Evolutionary conservation across 2,888 invertebrate species (phyloP), one percentile per base, ranked within the genome.

Genomic region (Ommatoiulus sabulosus): DNA sequence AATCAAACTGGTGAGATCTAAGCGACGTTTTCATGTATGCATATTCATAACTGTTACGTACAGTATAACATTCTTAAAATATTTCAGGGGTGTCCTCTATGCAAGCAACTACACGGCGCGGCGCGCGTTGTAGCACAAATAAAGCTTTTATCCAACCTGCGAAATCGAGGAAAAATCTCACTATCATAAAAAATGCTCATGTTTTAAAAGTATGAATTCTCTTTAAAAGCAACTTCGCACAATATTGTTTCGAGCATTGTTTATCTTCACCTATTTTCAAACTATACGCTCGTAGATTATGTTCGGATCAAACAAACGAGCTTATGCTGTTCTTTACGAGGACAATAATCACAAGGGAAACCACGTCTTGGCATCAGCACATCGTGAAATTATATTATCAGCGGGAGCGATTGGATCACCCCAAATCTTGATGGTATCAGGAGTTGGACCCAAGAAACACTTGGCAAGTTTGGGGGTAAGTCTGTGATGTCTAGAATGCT

Each of bases 91-190:
- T n/a, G 12, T 8, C 44, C 15, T 44, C 4, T 24, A 6, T 8
- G 15, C 43, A 44, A 44, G 35, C 15, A 8, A 93, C 93, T 3
- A 92, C 93, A 44, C 90, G 91, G 88, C 91, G 92, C 57, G 93
- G 93, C 0, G 90, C 90, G 85, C 90, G 93, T 46, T 92, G 92
- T 91, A 92, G 92, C 88, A 90, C 93, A 20, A 87, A 89, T 52
- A 84, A 20, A 0, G 88, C 86, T 72, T 89, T 87, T 48, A 6
- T 89, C 5, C 72, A 89, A 87, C 87, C 89, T 87, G 89, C 86
- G n/a, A 44, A 87, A 48, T 86, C 88, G 20, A 88, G 89, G 84
- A 24, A 57, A 15, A 89, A 89, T 84, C 88, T 89, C 4, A 86
- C 88, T 48, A 87, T 89, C 8, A n/a, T 63, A 8, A 88, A 63